Base-by-base conservation (phyloP, 1,140 invertebrate species). In the Augochlora pura region DNA sequence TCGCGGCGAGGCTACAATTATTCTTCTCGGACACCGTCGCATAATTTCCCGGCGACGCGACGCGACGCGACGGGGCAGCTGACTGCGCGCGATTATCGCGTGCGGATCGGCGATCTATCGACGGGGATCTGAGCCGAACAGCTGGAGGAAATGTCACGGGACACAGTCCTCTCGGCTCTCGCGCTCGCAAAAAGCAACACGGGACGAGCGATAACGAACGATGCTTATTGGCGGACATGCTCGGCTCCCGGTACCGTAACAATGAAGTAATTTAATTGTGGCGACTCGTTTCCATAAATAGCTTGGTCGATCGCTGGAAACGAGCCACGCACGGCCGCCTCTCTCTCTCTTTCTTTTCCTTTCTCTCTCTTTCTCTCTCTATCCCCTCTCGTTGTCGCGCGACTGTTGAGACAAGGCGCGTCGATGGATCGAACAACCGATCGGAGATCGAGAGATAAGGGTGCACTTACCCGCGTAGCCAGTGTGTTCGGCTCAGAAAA, bases 101-200 rank as follows among this genome's bases (percentile, higher is more conserved):
- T 14, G 25, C 66, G 60, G 82, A 84, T 82, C 74, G 25, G 7
- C 74, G 67, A 81, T 84, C 82, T 81, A 81, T 77, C 79, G 69
- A 23, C 54, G 38, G 21, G 52, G 73, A 84, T 84, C 84, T 77
- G 66, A 54, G 12, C 57, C 65, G 39, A 80, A 74, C 81, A 86
- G 83, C 84, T 86, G 84, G 79, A 84, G 82, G 84, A 85, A 82
- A 81, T 84, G 84, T 85, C 83, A 82, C 62, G 78, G 69, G 81
- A 62, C 39, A 57, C 39, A 57, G 49, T 18, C 16, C 16, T 18
- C 16, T 18, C 16, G 49, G 14, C 14, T 18, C 12, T 18, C 3
- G 49, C 42, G 32, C 32, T 32, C 32, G 42, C 14, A 46, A 46
- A 21, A 21, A 52, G 42, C 42, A n/a, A 12, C 8, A 12, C 49